phyloP scores from a whole-genome alignment of 37 sponge, comb jelly and placozoan species.

The Amphimedon queenslandica region DNA sequence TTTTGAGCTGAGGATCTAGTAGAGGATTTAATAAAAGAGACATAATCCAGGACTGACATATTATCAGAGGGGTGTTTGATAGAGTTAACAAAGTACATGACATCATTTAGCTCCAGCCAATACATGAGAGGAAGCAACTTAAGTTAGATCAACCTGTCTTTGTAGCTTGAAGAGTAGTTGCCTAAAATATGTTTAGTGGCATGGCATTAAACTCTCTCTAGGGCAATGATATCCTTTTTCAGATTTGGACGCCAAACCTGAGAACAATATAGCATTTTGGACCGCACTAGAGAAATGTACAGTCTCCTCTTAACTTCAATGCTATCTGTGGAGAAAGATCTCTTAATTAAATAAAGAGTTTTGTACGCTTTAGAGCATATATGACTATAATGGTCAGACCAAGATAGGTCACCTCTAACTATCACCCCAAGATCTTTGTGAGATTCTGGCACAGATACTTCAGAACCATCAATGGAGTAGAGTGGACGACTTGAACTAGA shows the following conservation, averaged over 20 bases:
- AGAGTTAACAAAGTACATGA: slow-evolving; percentile 17
- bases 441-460: not conserved
- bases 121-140: slow-evolving; percentile 2
- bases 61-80: not conserved
- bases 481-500: not conserved
- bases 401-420: not conserved
- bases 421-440: not conserved
- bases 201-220: not conserved
- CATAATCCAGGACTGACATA: not conserved
- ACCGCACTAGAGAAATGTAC: slow-evolving; percentile 4
- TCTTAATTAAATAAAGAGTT: not conserved
- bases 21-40: not conserved
- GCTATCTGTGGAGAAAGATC: not conserved
- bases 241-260: not conserved
- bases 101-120: not conserved
- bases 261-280: not conserved
- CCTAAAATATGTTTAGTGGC: not conserved
- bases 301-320: not conserved
- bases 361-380: not conserved
- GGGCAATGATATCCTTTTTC: slow-evolving; percentile 2
- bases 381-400: not conserved
- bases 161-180: slow-evolving; percentile 2
- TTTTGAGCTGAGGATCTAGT: slow-evolving; percentile 3
- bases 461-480: not conserved
- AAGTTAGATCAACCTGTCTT: not conserved